These are phyloP conservation scores for Megastigmus dorsalis DNA, from an alignment of 2,888 invertebrate genomes.

Conservation along the genomic window DNA sequence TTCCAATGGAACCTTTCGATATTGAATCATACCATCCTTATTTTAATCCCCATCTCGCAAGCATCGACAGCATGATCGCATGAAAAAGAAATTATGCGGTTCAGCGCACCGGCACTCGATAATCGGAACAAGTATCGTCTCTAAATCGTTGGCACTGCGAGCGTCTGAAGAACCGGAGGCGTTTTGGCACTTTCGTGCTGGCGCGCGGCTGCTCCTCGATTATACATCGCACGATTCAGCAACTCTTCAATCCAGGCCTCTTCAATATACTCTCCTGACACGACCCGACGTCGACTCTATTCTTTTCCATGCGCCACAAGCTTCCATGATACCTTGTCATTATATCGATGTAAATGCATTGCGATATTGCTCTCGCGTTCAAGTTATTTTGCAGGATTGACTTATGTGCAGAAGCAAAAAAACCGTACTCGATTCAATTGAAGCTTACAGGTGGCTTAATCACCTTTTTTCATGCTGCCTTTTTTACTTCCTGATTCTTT, in stretches of 20 bases:
- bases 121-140: too few species aligned
- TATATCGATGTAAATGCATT: slow-evolving; percentile 16
- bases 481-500: neutral
- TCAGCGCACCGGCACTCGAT: neutral
- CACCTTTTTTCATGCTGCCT: neutral
- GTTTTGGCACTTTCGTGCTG: neutral
- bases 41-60: too few species aligned
- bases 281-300: neutral
- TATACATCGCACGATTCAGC: too few species aligned
- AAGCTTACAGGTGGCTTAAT: neutral
- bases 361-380: neutral
- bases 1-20: too few species aligned
- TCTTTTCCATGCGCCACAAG: neutral
- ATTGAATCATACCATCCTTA: too few species aligned
- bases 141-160: too few species aligned
- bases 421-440: slow-evolving; percentile 26
- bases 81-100: neutral
- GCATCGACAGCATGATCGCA: too few species aligned
- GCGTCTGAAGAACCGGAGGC: neutral
- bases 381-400: neutral
- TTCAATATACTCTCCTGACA: neutral
- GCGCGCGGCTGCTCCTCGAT: neutral
- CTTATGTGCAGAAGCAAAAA: slow-evolving; percentile 46
- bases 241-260: neutral
- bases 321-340: slow-evolving; percentile 10